Evolutionary conservation across 2,113 vertebrate species (phyloP).

Genomic region (Clupea harengus): DNA sequence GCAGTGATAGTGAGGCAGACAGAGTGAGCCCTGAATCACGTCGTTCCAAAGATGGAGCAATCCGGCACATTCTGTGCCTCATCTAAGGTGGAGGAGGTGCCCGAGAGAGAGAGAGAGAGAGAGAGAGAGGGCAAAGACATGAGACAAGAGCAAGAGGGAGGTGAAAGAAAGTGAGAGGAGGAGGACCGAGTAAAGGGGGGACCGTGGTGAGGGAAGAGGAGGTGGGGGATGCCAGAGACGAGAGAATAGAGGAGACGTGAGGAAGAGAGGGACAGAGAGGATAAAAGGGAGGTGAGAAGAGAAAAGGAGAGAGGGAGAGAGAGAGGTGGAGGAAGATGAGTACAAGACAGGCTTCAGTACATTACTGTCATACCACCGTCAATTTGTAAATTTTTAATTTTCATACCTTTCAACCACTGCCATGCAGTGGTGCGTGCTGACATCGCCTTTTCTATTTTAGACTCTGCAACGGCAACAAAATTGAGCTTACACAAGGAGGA

Average conservation of each 20-base stretch:
- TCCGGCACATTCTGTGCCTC: not conserved
- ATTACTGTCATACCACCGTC: constrained; percentile 32
- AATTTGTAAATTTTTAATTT: constrained; percentile 43
- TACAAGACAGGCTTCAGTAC: constrained; percentile 10
- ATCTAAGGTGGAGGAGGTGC: not conserved
- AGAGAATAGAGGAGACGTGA: not conserved
- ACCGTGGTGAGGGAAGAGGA: not conserved
- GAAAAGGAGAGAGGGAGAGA: not conserved
- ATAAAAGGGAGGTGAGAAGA: not conserved
- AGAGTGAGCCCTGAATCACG: not conserved
- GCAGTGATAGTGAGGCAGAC: not conserved
- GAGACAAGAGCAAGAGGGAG: not conserved
- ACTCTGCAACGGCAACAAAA: constrained; percentile 39
- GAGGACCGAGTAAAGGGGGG: not conserved
- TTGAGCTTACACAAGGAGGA: constrained; percentile 21
- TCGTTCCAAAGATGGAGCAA: not conserved
- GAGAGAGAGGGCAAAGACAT: not conserved
- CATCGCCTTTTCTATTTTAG: constrained; percentile 42
- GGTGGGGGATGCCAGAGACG: not conserved
- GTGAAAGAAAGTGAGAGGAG: not conserved
- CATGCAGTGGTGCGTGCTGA: constrained; percentile 46
- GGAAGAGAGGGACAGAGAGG: not conserved
- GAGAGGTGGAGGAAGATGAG: constrained; percentile 5
- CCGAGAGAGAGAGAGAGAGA: not conserved
- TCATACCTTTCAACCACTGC: constrained; percentile 30